Evolutionary conservation across 1,140 invertebrate species (phyloP), one percentile per base, ranked within the genome.

Genomic region (Zaprionus davidi): DNA sequence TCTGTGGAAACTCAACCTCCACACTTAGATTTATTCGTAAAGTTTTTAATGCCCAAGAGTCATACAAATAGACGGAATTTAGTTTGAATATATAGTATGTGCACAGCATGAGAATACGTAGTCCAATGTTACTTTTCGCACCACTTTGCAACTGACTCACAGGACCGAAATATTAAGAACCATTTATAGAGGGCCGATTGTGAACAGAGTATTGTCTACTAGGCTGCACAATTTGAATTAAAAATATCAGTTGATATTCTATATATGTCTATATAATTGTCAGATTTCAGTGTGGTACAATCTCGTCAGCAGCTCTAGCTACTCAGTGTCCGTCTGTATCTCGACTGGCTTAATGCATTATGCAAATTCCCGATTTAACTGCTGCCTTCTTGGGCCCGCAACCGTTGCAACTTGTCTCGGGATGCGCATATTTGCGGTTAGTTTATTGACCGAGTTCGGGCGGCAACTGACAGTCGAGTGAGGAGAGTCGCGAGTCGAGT

Each of bases 371-470:
- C 24, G 59, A 71, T 71, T 76, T 76, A 71, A 76, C 26, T 66
- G 68, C 62, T 44, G 63, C 22, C 17, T 53, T 7, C 38, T 26
- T 20, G 24, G n/a, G 22, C 22, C 55, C 26, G 34, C 36, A 44
- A 36, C 17, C 38, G 38, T 67, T 49, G 24, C 55, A 58, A 51
- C 46, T 51, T 51, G 46, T 51, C 46, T 55, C 20, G 68, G 74
- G 51, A 75, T 78, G 62, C 60, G 68, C 81, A 84, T 83, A 77
- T 86, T 69, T 81, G 84, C 71, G 78, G 74, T 88, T 83, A 81
- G 83, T 87, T 87, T 87, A 88, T 88, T 80, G 83, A 69, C 83
- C 80, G 71, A 87, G 78, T 82, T 71, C 74, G 53, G 49, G 26
- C 63, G 53, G 55, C 63, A 41, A 12, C n/a, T 24, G 49, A 20